phyloP scores from a whole-genome alignment of 2,797 vertebrate species.

The Spinibarbus caldwelli region DNA sequence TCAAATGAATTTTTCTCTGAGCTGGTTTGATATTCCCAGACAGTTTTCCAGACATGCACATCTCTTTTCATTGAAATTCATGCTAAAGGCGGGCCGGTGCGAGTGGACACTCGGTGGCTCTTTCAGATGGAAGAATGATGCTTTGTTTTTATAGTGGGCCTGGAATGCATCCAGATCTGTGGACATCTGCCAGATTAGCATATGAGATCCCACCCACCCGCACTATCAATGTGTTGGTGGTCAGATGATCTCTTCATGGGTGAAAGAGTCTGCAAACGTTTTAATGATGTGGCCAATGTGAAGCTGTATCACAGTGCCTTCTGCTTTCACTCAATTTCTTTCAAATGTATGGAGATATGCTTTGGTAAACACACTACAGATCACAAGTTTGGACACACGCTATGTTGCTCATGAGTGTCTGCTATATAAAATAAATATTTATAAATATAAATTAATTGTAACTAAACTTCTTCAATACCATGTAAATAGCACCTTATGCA shows the following conservation, averaged over 20 bases:
- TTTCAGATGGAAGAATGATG: slow-evolving; percentile 67
- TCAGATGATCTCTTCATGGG: slow-evolving; percentile 70
- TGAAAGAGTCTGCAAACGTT: not conserved
- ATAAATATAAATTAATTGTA: not conserved
- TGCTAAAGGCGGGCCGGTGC: not conserved
- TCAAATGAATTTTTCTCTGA: not conserved
- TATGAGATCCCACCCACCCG: slow-evolving; percentile 72
- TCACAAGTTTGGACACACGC: not conserved
- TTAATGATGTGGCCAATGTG: slow-evolving; percentile 20
- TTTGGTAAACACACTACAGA: not conserved
- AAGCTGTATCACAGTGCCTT: not conserved
- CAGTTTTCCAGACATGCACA: not conserved
- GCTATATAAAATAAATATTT: not conserved
- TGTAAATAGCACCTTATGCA: not conserved
- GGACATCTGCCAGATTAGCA: slow-evolving; percentile 85
- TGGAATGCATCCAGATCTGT: slow-evolving; percentile 78
- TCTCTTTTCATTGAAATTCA: not conserved
- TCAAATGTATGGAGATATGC: not conserved
- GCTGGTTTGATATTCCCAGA: not conserved
- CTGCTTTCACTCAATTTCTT: not conserved
- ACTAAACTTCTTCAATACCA: not conserved
- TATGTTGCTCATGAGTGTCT: not conserved
- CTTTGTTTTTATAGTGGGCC: slow-evolving; percentile 80
- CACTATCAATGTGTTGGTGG: slow-evolving; percentile 77
- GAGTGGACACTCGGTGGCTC: slow-evolving; percentile 63